Conservation (phyloP, 2,113 vertebrate species). For the Sinocyclocheilus anshuiensis region DNA sequence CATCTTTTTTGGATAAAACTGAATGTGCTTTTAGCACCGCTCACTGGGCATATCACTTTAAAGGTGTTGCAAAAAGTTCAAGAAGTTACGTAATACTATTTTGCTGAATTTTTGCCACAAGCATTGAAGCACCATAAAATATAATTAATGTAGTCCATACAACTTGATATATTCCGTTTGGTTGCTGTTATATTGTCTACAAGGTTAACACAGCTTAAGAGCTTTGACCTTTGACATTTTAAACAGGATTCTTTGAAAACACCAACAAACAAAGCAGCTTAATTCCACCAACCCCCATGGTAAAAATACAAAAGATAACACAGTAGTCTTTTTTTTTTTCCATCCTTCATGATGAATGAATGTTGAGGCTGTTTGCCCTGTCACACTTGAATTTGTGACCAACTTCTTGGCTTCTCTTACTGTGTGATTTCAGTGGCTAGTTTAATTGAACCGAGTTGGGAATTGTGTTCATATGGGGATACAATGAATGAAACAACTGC, state of each 20-base stretch:
- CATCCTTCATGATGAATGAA: not conserved
- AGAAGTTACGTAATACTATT: too few relatives aligned
- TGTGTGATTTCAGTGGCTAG: constrained; percentile 17
- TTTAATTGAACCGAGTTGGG: not conserved
- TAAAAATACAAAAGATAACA: not conserved
- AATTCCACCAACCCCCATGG: constrained; percentile 1
- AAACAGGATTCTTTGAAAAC: not conserved
- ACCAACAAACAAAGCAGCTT: constrained; percentile 11
- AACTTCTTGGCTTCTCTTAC: not conserved
- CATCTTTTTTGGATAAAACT: not conserved
- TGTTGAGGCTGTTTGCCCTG: not conserved
- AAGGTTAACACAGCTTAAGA: constrained; percentile 6
- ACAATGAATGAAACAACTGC: not conserved
- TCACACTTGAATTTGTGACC: not conserved
- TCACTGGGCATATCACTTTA: too few relatives aligned
- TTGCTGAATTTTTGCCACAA: too few relatives aligned
- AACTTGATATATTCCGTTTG: not conserved
- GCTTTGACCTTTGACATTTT: constrained; percentile 7
- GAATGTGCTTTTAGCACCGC: too few relatives aligned
- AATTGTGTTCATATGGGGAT: not conserved
- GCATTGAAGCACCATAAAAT: not conserved
- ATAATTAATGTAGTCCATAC: not conserved
- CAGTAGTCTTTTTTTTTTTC: not conserved
- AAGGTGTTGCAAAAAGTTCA: too few relatives aligned
- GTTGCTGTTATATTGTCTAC: not conserved